These are phyloP conservation scores for Diadumene lineata DNA, from an alignment of 92 coral and sea anemone genomes.

Conservation along the genomic window DNA sequence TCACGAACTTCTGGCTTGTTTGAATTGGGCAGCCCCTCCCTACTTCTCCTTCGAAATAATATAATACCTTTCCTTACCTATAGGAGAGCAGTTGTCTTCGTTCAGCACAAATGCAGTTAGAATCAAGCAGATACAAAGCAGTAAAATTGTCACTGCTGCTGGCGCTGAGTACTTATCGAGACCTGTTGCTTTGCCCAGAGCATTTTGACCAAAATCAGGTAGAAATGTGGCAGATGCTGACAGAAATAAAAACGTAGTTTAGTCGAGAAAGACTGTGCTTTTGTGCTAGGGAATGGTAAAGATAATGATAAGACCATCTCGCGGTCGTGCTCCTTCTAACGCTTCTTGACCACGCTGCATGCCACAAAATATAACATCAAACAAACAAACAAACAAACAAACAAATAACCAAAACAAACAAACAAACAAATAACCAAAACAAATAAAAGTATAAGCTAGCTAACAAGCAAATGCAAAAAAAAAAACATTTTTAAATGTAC, in stretches of 20 bases:
- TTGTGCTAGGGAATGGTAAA: not conserved
- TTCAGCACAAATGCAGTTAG: slow-evolving; percentile 56
- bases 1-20: too few species aligned
- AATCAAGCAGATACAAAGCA: slow-evolving; percentile 39
- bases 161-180: slow-evolving; percentile 58
- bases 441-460: not conserved
- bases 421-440: slow-evolving; percentile 4
- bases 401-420: slow-evolving; percentile 5
- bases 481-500: too few species aligned
- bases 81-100: slow-evolving; percentile 45
- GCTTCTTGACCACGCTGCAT: too few species aligned
- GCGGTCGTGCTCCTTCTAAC: not conserved
- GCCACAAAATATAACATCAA: not conserved
- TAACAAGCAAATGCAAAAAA: not conserved
- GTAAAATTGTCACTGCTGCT: slow-evolving; percentile 57
- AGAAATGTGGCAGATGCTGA: slow-evolving; percentile 67
- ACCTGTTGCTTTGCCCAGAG: slow-evolving; percentile 61
- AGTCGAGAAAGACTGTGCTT: not conserved
- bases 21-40: too few species aligned
- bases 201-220: slow-evolving; percentile 48
- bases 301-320: not conserved
- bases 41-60: too few species aligned
- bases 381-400: slow-evolving; percentile 10
- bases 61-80: slow-evolving; percentile 43
- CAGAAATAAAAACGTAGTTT: not conserved